Evolutionary conservation across 2,113 vertebrate species (phyloP), one percentile per base, ranked within the genome.

Genomic region (Melierax canorus): DNA sequence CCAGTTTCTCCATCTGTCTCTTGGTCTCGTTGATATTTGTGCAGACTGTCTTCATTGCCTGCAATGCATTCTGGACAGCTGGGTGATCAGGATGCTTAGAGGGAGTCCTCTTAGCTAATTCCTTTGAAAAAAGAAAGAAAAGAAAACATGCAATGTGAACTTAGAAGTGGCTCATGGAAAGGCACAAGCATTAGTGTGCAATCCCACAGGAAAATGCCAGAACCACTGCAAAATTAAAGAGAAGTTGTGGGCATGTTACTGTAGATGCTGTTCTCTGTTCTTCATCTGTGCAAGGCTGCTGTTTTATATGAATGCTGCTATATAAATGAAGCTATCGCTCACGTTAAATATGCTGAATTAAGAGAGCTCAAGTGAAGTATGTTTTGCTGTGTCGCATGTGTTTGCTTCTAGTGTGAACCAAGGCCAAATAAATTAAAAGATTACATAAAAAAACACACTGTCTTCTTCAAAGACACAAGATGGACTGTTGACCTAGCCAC

Each of bases 1-100:
- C 99, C 96, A 99, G 97, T 95, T 99, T 99, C 97, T 99, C 99
- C 99, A 99, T 99, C 98, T 99, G 99, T 92, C 99, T 98, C 98
- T 99, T 99, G 96, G 99, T 99, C 98, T 99, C 99, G 0, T 99
- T 99, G 98, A 99, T 99, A 97, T 99, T 99, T 97, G 99, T 99
- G 97, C 99, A 99, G 64, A 99, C 99, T 0, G 99, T 98, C 98
- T 99, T 99, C 99, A 99, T 99, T 90, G 99, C 99, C 97, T 99
- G 99, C 96, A 99, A 97, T 41, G 99, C 99, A 0, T 98, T 99
- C 92, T 99, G 99, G 55, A 99, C 99, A 0, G 99, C 99, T 0
- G 99, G 98, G 95, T 99, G 99, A 97, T 99, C 99, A 1, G 98
- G 96, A 53, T 99, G 99, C 97, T 99, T 99, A 81, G 98, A 99